Conservation (phyloP, 2,797 vertebrate species). For the Sebastes elongatus region DNA sequence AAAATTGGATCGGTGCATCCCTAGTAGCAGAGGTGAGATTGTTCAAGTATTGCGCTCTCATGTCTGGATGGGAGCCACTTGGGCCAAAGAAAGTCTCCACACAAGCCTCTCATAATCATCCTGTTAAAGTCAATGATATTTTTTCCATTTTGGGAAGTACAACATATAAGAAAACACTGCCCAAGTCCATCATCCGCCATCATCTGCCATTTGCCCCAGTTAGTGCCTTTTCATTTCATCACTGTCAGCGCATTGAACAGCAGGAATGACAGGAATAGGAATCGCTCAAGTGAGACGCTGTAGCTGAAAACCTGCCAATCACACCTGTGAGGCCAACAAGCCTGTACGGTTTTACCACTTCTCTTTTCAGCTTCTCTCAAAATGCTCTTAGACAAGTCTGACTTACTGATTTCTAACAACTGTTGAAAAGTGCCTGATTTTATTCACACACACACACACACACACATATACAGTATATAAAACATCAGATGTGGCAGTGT, state of each 20-base stretch:
- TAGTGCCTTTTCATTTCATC: conserved; percentile 57
- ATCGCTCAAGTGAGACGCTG: conserved; percentile 47
- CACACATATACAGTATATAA: not conserved
- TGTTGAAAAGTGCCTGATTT: conserved; percentile 2
- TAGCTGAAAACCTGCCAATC: conserved; percentile 67
- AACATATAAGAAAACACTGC: not conserved
- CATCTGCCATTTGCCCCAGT: conserved; percentile 60
- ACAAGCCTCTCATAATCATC: conserved; percentile 3
- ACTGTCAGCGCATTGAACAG: conserved; percentile 42
- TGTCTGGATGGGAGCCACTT: conserved; percentile 9
- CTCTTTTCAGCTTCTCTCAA: conserved; percentile 15
- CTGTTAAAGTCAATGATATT: conserved; percentile 2
- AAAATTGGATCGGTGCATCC: no score
- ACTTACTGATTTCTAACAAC: conserved; percentile 18
- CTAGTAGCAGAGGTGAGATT: not conserved
- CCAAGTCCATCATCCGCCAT: conserved; percentile 36
- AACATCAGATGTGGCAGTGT: not conserved
- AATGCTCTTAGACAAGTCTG: conserved; percentile 27
- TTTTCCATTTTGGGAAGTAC: not conserved
- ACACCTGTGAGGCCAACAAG: conserved; percentile 34
- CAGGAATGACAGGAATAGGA: conserved; percentile 57
- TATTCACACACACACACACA: not conserved
- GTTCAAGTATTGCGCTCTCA: not conserved
- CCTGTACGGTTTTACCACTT: conserved; percentile 19
- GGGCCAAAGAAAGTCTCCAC: conserved; percentile 2